A percentile compares a stretch with the other conserved stretches of the same genome.
Evolutionary conservation across 2,797 vertebrate genomes (phyloP).

Genomic region (Kryptopterus vitreolus): DNA sequence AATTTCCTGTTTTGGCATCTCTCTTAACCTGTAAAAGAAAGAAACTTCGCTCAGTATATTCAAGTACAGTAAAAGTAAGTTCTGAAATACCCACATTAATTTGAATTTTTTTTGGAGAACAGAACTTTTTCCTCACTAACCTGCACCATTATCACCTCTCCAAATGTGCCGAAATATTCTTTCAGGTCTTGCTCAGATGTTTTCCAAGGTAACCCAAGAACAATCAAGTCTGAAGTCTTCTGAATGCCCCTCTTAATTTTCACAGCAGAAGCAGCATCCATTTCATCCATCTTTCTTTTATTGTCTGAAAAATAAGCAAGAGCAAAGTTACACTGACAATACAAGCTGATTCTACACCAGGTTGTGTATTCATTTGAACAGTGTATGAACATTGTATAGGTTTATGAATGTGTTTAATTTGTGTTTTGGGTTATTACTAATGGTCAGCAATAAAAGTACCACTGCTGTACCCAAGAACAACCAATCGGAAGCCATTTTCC

Average conservation of each 20-base stretch:
- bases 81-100: neutral
- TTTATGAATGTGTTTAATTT: neutral
- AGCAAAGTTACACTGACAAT: neutral
- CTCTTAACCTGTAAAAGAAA: constrained; percentile 85
- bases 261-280: constrained; percentile 93
- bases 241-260: constrained; percentile 96
- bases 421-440: constrained; percentile 2
- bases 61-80: neutral
- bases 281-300: constrained; percentile 99
- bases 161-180: constrained; percentile 95
- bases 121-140: constrained; percentile 65
- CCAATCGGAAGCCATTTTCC: neutral
- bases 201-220: constrained; percentile 96
- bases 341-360: neutral
- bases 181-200: constrained; percentile 97
- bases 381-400: too few relatives aligned
- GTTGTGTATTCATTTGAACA: neutral
- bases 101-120: neutral
- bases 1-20: constrained; percentile 95
- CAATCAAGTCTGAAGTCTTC: constrained; percentile 97
- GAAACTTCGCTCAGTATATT: neutral
- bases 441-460: neutral
- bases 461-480: neutral
- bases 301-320: constrained; percentile 78
- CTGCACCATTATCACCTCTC: constrained; percentile 99